Evolutionary conservation across 64 coral and sea anemone species (phyloP).

Genomic region (Trachythela sp.): DNA sequence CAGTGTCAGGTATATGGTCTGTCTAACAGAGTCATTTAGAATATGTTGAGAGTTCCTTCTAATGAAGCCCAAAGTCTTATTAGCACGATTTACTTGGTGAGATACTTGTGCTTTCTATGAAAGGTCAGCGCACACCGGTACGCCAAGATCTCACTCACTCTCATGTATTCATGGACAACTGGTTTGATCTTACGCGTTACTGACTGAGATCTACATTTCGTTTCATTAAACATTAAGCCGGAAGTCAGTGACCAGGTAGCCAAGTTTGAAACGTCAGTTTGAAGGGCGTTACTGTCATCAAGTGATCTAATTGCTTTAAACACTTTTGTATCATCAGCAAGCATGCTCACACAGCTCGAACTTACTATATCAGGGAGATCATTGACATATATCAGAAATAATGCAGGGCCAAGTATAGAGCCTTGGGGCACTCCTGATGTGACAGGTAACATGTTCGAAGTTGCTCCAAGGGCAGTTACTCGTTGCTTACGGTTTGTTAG

Average conservation of each 20-base stretch:
- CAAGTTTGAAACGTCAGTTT: not conserved
- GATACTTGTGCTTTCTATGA: not conserved
- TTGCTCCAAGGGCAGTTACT: constrained; percentile 6
- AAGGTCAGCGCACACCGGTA: not conserved
- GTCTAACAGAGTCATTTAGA: not conserved
- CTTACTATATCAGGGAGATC: not conserved
- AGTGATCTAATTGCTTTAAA: not conserved
- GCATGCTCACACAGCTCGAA: not conserved
- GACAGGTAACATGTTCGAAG: not conserved
- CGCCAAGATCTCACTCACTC: not conserved
- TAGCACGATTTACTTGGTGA: too few relatives aligned
- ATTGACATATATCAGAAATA: constrained; percentile 3
- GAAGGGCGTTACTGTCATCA: not conserved
- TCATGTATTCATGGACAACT: not conserved
- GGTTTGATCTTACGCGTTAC: not conserved
- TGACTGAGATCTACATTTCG: not conserved
- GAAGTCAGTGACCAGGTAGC: not conserved
- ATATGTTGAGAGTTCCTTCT: not conserved
- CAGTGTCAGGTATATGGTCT: not conserved
- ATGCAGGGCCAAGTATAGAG: not conserved
- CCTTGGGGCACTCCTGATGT: not conserved
- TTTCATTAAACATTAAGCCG: not conserved
- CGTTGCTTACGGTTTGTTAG: not conserved
- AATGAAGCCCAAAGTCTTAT: not conserved
- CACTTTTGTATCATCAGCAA: constrained; percentile 4